Evolutionary conservation across 1,140 invertebrate genomes (phyloP).

Genomic region (Bombus superbus): DNA sequence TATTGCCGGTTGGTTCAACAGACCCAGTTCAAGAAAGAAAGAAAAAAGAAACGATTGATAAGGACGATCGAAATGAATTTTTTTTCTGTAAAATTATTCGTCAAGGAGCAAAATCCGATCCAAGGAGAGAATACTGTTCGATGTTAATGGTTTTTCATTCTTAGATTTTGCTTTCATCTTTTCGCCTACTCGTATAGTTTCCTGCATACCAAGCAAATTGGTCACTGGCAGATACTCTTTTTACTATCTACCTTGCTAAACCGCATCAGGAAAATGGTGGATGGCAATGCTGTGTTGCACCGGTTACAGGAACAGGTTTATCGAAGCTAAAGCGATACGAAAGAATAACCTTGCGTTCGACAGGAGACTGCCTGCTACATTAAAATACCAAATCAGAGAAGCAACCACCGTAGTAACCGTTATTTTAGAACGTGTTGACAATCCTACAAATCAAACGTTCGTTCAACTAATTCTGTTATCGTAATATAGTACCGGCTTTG

Average conservation of each 20-base stretch:
- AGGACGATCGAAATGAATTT: too few species aligned
- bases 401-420: background rate
- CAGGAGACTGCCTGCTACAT: background rate
- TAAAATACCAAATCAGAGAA: background rate
- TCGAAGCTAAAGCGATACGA: background rate
- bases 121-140: too few species aligned
- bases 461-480: background rate
- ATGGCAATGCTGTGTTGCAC: background rate
- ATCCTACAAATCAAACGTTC: too few species aligned
- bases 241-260: too few species aligned
- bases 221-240: background rate
- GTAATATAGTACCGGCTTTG: background rate
- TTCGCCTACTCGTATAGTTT: background rate
- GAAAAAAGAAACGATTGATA: background rate
- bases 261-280: background rate
- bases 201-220: background rate
- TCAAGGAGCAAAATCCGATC: too few species aligned
- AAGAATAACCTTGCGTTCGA: background rate
- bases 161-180: background rate
- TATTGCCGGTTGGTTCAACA: too few species aligned
- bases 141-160: background rate
- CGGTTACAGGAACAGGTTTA: slow-evolving; percentile 3
- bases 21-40: background rate
- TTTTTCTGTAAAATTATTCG: too few species aligned
- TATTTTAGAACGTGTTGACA: background rate